A percentile compares a stretch with the other conserved stretches of the same genome.
Conservation (phyloP, 64 coral and sea anemone genomes). For the Exaiptasia diaphana region DNA sequence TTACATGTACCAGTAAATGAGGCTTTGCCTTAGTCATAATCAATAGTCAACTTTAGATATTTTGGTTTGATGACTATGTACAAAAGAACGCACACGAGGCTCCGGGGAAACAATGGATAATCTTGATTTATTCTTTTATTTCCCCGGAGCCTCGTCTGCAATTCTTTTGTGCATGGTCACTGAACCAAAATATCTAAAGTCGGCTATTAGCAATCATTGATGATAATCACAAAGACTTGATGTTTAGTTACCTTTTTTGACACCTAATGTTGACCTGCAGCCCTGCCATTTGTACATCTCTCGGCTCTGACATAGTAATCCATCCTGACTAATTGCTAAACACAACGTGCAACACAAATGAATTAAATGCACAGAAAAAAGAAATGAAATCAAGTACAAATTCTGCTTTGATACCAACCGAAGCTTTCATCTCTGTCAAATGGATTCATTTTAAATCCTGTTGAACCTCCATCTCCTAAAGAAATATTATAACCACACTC, state of each 20-base stretch:
- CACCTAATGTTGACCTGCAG: conserved; percentile 78
- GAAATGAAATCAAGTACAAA: background rate
- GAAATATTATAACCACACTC: conserved; percentile 2
- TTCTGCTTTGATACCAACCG: conserved; percentile 40
- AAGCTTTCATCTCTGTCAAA: conserved; percentile 82
- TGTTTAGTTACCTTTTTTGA: conserved; percentile 78
- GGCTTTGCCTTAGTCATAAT: no score
- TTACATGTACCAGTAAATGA: background rate
- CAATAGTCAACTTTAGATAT: no score
- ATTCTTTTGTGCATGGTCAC: no score
- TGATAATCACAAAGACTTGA: no score
- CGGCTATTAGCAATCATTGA: no score
- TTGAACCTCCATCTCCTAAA: background rate
- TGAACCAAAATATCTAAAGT: no score
- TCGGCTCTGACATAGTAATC: conserved; percentile 80
- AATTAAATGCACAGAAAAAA: background rate
- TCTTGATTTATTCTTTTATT: no score
- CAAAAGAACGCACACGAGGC: no score
- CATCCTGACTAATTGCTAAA: conserved; percentile 75
- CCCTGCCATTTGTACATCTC: conserved; percentile 80
- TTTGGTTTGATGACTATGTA: no score
- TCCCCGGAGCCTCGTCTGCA: no score
- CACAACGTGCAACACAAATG: background rate
- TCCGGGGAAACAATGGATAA: no score
- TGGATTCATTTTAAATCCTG: conserved; percentile 76